phyloP scores from a whole-genome alignment of 2,888 invertebrate genomes.

The Parelbella ahira region DNA sequence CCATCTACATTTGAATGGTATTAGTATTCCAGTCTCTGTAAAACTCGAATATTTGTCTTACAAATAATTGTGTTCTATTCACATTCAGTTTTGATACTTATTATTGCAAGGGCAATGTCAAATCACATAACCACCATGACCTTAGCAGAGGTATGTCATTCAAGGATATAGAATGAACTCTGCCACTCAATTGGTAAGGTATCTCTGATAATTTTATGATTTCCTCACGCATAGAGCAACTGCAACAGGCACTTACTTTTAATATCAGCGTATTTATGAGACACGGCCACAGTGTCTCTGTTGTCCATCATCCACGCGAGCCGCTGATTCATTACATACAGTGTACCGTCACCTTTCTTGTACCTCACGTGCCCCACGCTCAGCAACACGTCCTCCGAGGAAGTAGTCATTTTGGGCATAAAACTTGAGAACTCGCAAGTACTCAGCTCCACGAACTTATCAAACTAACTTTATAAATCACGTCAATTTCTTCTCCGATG shows the following conservation, averaged over 20 bases:
- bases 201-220: no score
- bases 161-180: no score
- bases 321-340: conserved; percentile 97
- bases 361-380: conserved; percentile 95
- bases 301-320: conserved; percentile 98
- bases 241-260: conserved; percentile 85
- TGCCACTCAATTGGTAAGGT: no score
- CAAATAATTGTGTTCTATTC: no score
- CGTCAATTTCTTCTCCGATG: not conserved
- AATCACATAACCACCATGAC: no score
- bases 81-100: no score
- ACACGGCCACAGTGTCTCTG: conserved; percentile 94
- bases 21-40: no score
- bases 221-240: not conserved
- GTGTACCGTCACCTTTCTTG: conserved; percentile 97
- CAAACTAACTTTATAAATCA: conserved; percentile 18
- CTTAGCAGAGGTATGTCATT: no score
- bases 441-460: conserved; percentile 4
- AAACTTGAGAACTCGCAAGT: conserved; percentile 1
- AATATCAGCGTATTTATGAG: conserved; percentile 96
- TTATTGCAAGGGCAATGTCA: no score
- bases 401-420: conserved; percentile 85
- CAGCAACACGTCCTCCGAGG: conserved; percentile 96
- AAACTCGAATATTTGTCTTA: no score
- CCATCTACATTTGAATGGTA: no score